Base-by-base conservation (phyloP, 1,140 invertebrate species). In the Papilio machaon region DNA sequence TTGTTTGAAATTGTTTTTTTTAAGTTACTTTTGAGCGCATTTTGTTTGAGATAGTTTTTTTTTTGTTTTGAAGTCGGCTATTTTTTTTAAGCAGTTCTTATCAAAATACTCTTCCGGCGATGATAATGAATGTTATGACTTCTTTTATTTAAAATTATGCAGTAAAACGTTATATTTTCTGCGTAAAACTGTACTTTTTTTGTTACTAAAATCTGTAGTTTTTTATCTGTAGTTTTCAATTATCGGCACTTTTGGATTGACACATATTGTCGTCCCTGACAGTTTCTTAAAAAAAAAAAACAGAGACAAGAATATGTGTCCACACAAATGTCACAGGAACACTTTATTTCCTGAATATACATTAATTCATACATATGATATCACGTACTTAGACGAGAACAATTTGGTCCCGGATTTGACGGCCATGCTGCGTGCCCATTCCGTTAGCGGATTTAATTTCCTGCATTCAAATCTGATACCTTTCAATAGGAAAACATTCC, bases 401-500 rank as follows among this genome's bases (percentile, higher is more conserved):
- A 70, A 38, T 70, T 76, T 76, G 11, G 47, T 54, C 49, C 74
- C 74, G 74, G 47, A 76, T 54, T 47, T 54, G 74, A 70, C 74
- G 47, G 3, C 74, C 74, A 76, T 46, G 49, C 47, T 30, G 74
- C 23, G 75, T 77, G 19, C 75, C 75, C 52, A 77, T 77, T 77
- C 47, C 17, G 30, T 54, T 52, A 23, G 75, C 75, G 52, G 17
- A 77, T 77, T 77, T 77, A 77, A 77, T 77, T 77, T 77, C 75
- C 75, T 77, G 75, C 19, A 58, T 77, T 77, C 75, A 77, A 77
- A 77, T 77, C 75, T 77, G 52, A 77, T 77, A 77, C 75, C 75
- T 77, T 77, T 58, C 75, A 77, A 77, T 77, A 77, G 75, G 75
- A 9, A 77, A 77, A 77, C 75, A 54, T 77, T 77, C 60, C 47